Conservation (phyloP, 2,888 invertebrate genomes). For the Acanthoscelides obtectus region DNA sequence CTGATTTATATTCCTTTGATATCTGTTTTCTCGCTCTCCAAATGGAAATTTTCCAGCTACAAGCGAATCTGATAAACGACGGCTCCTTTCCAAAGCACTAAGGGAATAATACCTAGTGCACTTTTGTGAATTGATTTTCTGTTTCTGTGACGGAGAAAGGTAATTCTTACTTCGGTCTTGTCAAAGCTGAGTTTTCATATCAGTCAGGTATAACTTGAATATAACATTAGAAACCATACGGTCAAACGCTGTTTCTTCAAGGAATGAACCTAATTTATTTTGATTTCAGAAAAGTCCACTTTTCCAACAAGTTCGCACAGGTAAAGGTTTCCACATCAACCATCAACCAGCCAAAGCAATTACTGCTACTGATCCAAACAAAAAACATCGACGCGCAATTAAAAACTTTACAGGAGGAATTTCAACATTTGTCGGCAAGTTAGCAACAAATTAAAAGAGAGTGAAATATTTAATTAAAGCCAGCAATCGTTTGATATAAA, state of each 20-base stretch:
- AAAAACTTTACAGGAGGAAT: background rate
- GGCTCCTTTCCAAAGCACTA: background rate
- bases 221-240: too few relatives aligned
- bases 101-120: background rate
- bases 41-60: background rate
- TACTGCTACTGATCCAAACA: background rate
- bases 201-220: too few relatives aligned
- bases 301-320: background rate
- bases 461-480: background rate
- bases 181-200: too few relatives aligned
- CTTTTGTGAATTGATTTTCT: background rate
- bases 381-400: background rate
- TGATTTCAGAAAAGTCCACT: too few relatives aligned
- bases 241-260: too few relatives aligned
- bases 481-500: background rate
- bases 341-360: background rate
- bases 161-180: too few relatives aligned
- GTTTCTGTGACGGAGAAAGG: too few relatives aligned
- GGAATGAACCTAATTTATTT: too few relatives aligned
- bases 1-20: background rate
- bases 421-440: background rate
- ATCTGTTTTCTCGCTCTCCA: background rate
- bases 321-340: background rate
- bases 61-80: background rate
- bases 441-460: background rate